Evolutionary conservation across 2,888 invertebrate species (phyloP), one percentile per base, ranked within the genome.

Genomic region (Carterocephalus palaemon): DNA sequence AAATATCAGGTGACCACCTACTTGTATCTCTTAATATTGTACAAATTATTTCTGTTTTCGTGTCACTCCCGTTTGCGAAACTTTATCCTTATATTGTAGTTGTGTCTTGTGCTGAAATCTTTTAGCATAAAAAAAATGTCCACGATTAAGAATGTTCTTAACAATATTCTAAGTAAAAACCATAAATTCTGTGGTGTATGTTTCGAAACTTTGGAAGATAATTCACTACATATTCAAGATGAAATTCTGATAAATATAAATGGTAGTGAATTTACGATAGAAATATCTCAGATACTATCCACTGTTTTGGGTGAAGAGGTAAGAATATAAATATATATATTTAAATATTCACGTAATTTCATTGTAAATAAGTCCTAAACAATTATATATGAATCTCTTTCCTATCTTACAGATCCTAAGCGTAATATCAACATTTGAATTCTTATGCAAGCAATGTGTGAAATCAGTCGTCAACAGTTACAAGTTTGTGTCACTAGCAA

Each of bases 181-280:
- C 58, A 60, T 34, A 61, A 71, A 36, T 69, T 74, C 46, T 82
- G 82, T 49, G 72, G 73, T 46, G 54, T 82, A 28, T 82, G 82
- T 56, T 65, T 75, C 8, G 61, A 60, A 34, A 49, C 48, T 3
- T 26, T 64, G 7, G 8, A 48, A 2, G 54, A 55, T 2, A 62
- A 65, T 23, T 55, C 58, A 1, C 43, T 67, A 13, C 49, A 56
- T 28, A 38, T 72, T 24, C 58, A 66, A 15, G 73, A 80, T 46
- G 67, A 75, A 59, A 61, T 74, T 15, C 51, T 57, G 20, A 42
- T 76, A 13, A 60, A 64, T 24, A 52, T 60, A 6, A 57, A 59
- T 38, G 54, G 51, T 7, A 48, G 41, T 2, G 59, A 62, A n/a
- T 55, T 48, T 8, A 55, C 59, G 16, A 40, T 70, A 6, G 53